phyloP scores from a whole-genome alignment of 2,797 vertebrate genomes.

The Mionectes olivaceus region DNA sequence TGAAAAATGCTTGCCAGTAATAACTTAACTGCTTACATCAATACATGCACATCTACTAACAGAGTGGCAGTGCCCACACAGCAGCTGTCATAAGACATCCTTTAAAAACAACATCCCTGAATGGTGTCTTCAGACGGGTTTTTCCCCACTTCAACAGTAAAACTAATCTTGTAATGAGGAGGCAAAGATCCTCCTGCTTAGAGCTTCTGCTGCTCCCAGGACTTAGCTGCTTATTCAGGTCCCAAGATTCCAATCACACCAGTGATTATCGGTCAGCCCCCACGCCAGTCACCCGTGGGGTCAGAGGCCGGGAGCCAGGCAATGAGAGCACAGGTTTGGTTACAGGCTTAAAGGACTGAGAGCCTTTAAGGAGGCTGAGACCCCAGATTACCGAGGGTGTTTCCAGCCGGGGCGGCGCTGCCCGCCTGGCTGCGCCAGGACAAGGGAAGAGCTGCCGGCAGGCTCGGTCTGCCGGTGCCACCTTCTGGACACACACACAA shows the following conservation, averaged over 20 bases:
- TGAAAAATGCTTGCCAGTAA: neutral
- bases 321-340: neutral
- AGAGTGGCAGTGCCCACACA: neutral
- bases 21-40: neutral
- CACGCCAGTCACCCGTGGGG: neutral
- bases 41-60: too few relatives aligned
- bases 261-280: neutral
- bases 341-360: neutral
- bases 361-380: neutral
- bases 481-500: neutral
- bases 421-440: neutral
- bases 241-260: neutral
- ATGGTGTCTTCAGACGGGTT: neutral
- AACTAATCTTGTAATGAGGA: neutral
- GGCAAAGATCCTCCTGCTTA: neutral
- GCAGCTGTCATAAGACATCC: neutral
- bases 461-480: neutral
- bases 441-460: neutral
- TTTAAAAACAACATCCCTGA: neutral
- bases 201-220: neutral
- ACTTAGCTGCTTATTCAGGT: neutral
- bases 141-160: neutral
- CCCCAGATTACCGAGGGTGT: neutral
- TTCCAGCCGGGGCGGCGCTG: neutral
- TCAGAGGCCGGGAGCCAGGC: neutral